Evolutionary conservation across 2,797 vertebrate species (phyloP), one percentile per base, ranked within the genome.

Genomic region (Gymnocypris eckloni): DNA sequence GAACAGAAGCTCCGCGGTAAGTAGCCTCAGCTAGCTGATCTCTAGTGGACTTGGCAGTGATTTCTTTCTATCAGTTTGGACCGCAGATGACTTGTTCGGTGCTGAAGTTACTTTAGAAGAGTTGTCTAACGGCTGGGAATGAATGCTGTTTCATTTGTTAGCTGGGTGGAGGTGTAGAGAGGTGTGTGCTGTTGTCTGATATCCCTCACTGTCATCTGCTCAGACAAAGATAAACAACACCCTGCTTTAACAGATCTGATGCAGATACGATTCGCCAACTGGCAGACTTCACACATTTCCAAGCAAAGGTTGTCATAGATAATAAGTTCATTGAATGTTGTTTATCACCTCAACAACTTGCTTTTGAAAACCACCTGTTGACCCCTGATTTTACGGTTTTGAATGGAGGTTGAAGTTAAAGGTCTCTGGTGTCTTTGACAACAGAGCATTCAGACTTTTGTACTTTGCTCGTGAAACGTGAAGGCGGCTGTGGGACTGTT

Each of bases 401-500:
- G 45, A 59, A n/a, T 59, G 7, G 67, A 79, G 76, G 2, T 70
- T 59, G 16, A 71, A 22, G 39, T 64, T 3, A 33, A 79, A 78
- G 64, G 48, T 84, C 45, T 43, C 12, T 43, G 50, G 37, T 82
- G 15, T 39, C 39, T n/a, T 67, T 67, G 61, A 50, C 33, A 41
- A 39, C 73, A 77, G 59, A 54, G 69, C 20, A 84, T 41, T 67
- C 48, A 15, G 83, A 45, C 73, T 93, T 93, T 94, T 90, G 82
- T 80, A 92, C 91, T 86, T 88, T 91, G 89, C 69, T 89, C 89
- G 76, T 88, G 79, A 81, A 88, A 88, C 72, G 86, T 87, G 84
- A 87, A 86, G 85, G 87, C 83, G 86, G 87, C 91, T 92, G 90
- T 92, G 89, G 87, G 91, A 87, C 90, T 59, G 50, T 92, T 91